Percentiles rank a stretch among this genome's conserved stretches.
Conservation (phyloP, 1,140 invertebrate species). For the Eciton burchellii region DNA sequence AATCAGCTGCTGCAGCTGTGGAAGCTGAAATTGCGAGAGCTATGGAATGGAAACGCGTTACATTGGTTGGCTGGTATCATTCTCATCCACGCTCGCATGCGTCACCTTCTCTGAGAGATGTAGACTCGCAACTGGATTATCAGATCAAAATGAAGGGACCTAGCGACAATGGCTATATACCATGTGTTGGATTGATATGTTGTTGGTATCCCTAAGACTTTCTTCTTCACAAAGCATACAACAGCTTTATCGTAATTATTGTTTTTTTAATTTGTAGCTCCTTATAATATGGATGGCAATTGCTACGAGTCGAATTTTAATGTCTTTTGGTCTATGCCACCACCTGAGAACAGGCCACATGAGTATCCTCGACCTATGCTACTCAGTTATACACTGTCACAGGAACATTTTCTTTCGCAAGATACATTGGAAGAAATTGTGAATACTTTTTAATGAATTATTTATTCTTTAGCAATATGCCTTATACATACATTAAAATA, state of each 20-base stretch:
- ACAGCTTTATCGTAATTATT: not conserved
- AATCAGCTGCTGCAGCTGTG: slow-evolving; percentile 89
- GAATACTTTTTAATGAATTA: slow-evolving; percentile 67
- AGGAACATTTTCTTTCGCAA: slow-evolving; percentile 93
- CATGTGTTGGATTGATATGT: slow-evolving; percentile 96
- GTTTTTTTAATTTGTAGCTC: slow-evolving; percentile 88
- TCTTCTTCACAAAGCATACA: not conserved
- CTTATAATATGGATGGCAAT: slow-evolving; percentile 92
- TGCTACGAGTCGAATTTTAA: slow-evolving; percentile 93
- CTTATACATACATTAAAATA: not conserved
- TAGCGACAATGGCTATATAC: slow-evolving; percentile 95
- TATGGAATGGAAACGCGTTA: slow-evolving; percentile 93
- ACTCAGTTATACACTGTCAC: slow-evolving; percentile 93
- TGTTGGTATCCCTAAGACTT: slow-evolving; percentile 87
- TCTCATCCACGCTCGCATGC: slow-evolving; percentile 96
- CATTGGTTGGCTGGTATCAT: slow-evolving; percentile 97
- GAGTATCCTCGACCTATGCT: slow-evolving; percentile 96
- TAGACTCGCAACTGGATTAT: slow-evolving; percentile 97
- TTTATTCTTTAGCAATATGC: not conserved
- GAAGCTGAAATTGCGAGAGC: slow-evolving; percentile 93
- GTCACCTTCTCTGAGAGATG: slow-evolving; percentile 95
- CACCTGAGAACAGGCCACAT: slow-evolving; percentile 94
- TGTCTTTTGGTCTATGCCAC: slow-evolving; percentile 97
- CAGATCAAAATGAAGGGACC: slow-evolving; percentile 97
- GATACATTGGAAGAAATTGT: slow-evolving; percentile 95